Evolutionary conservation across 2,797 vertebrate genomes (phyloP), one percentile per base, ranked within the genome.

Genomic region (Atherinosoma microstoma): DNA sequence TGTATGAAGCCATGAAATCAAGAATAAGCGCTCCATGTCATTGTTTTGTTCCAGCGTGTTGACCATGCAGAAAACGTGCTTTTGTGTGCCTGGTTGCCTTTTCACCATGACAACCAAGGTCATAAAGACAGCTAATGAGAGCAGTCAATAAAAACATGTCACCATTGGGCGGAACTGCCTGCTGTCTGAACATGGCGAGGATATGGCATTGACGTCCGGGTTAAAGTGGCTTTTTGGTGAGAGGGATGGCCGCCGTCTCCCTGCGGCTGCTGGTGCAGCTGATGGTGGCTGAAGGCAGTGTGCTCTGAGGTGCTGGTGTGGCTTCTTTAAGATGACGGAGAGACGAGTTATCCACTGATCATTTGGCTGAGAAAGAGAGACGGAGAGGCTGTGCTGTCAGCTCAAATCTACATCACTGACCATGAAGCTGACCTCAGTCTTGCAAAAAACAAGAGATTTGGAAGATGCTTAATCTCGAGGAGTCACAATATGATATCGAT

Each of bases 251-350:
- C 65, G 58, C 64, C 61, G 75, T 85, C 76, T 85, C 82, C 86
- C 75, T 81, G 70, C 76, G 73, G 61, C 16, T 91, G 93, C 92
- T 93, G 93, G 92, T 94, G 91, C 84, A 83, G 60, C 87, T 83
- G 82, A 88, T 89, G 81, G 75, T 79, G 80, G 79, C 83, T 88
- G 85, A 92, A 91, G 91, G 91, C 91, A 92, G 89, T 89, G 90
- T 85, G 88, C 87, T 93, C 85, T 89, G 83, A 81, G 87, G 72
- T 92, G 92, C 89, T 91, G 92, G 91, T 92, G 90, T 76, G 83
- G 9, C 69, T 60, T 40, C 74, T 67, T 72, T 38, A 70, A 74
- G 75, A 84, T 69, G 71, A 70, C 75, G 13, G 58, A 61, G 40
- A 53, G 70, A 70, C 75, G 70, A 65, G 42, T 63, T 79, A 75